Conservation (phyloP, 2,888 invertebrate genomes). For the Dyspetes luteomarginatus region DNA sequence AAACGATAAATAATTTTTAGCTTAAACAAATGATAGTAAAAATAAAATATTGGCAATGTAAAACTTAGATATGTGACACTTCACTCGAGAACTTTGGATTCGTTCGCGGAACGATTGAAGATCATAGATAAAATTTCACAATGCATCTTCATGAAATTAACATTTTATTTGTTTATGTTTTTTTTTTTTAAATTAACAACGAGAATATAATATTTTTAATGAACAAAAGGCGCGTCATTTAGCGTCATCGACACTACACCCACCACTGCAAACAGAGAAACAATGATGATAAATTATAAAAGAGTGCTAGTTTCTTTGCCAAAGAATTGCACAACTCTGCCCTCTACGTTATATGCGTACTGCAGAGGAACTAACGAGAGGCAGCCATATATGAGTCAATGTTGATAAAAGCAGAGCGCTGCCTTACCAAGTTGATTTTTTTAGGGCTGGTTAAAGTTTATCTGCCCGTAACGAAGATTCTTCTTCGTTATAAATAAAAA, state of each 20-base stretch:
- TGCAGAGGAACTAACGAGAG: too few relatives aligned
- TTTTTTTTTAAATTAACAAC: background rate
- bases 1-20: slow-evolving; percentile 15
- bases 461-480: too few relatives aligned
- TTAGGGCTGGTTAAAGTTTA: too few relatives aligned
- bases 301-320: too few relatives aligned
- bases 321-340: too few relatives aligned
- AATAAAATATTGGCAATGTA: slow-evolving; percentile 6
- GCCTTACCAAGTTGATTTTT: too few relatives aligned
- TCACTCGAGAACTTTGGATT: slow-evolving; percentile 11
- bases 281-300: too few relatives aligned
- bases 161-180: slow-evolving; percentile 23
- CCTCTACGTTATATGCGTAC: too few relatives aligned
- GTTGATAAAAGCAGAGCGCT: too few relatives aligned
- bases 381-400: too few relatives aligned
- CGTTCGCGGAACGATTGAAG: background rate
- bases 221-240: slow-evolving; percentile 67
- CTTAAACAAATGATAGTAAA: background rate
- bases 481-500: too few relatives aligned
- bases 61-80: slow-evolving; percentile 23
- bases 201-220: slow-evolving; percentile 33
- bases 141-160: slow-evolving; percentile 5
- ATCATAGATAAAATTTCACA: slow-evolving; percentile 15
- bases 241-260: background rate
- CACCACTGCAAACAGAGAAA: too few relatives aligned